Base-by-base conservation (phyloP, 2,113 vertebrate genomes). In the Bubalus kerabau region DNA sequence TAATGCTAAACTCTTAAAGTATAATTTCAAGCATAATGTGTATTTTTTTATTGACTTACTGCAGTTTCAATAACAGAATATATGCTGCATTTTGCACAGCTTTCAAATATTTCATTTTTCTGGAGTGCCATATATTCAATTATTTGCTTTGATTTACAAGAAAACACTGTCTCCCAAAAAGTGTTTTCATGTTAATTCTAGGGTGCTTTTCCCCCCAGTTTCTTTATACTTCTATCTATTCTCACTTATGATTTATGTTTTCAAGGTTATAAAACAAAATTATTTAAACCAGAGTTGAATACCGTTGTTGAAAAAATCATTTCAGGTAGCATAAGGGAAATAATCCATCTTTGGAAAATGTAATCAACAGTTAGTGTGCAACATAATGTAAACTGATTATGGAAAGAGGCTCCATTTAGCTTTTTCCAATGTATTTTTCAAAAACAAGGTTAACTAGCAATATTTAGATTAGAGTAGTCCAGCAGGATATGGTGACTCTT, bases 401-500 rank as follows among this genome's bases (percentile, higher is more conserved):
- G 67, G 90, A 96, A 92, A 74, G 97, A 93, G 19, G 50, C 21
- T 98, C 95, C 97, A 96, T 96, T 97, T 98, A 97, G 97, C 91
- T 98, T 97, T 94, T 84, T 78, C 43, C 83, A 94, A n/a, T 14
- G 88, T 91, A 98, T 97, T 81, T 95, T 76, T 97, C 60, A 97
- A 96, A 50, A 74, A 60, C 97, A 98, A 16, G 92, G 92, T 71
- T 85, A 97, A 50, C 93, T 97, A 94, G 93, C 95, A 84, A 81
- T 95, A 40, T 97, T 94, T 95, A 32, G 92, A 81, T 88, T 95
- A 76, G 64, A 94, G 97, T 71, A 97, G 36, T 95, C 90, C 95
- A 57, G 90, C 90, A 98, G 87, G 92, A 52, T 50, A 43, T 60
- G 2, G 78, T 9, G 32, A 50, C 96, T 94, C 94, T 97, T 94